Evolutionary conservation across 2,888 invertebrate genomes (phyloP), one percentile per base, ranked within the genome.

Genomic region (Gonocerus acuteangulatus): DNA sequence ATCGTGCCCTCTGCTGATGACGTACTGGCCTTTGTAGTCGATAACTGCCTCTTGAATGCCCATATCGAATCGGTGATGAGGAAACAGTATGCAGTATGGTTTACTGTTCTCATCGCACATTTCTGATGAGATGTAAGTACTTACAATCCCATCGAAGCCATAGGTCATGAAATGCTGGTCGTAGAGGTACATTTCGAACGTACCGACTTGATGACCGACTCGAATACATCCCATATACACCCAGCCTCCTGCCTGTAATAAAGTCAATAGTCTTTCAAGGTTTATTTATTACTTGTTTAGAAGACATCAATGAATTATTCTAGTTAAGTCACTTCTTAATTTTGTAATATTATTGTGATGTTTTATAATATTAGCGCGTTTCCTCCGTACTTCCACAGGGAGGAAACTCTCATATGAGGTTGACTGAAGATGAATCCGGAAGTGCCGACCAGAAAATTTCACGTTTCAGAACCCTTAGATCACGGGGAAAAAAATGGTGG

Each of bases 61-160:
- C n/a, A 23, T 18, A 21, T 57, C 57, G 22, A 34, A 57, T n/a
- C 57, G 44, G 21, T 57, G 57, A n/a, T 57, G 57, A 19, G 44
- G 44, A 15, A 19, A 27, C 11, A 57, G 19, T n/a, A 44, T 21
- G 4, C 27, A 22, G 13, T 23, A 47, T 18, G 57, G 45, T 15
- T 57, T 45, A 16, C 18, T 21, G 19, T 32, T 27, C 11, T 47
- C 13, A 2, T 32, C 34, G 2, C 44, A 47, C 1, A 57, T 21
- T 13, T 45, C 44, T 16, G 16, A 18, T 1, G 34, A 18, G 7
- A 27, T 42, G 9, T 57, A 44, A 22, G 15, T 11, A 27, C 21
- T 36, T 45, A 57, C 16, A 16, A 44, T 34, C 6, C 57, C 57
- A 34, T 57, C 57, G 13, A 32, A 47, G 45, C 57, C 57, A 27